phyloP scores from a whole-genome alignment of 2,797 vertebrate species.

The Basileuterus tristriatus region DNA sequence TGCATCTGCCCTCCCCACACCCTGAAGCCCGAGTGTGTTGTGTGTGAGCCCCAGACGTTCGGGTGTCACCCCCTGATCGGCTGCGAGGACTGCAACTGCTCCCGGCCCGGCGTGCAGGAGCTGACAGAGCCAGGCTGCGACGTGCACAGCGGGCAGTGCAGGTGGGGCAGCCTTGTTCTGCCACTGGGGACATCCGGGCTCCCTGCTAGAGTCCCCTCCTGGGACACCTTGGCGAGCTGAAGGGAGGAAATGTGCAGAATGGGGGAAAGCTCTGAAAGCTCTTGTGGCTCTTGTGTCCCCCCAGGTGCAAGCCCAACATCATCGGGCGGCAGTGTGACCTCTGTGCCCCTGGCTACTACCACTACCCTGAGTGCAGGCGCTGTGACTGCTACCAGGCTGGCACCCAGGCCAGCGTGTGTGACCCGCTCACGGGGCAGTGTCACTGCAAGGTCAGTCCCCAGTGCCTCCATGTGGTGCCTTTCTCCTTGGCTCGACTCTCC shows the following conservation, averaged over 20 bases:
- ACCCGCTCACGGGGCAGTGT: constrained; percentile 86
- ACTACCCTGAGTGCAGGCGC: constrained; percentile 85
- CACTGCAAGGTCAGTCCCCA: constrained; percentile 87
- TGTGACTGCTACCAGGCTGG: constrained; percentile 91
- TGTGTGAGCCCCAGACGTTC: constrained; percentile 90
- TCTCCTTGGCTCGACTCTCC: background rate
- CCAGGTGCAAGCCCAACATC: constrained; percentile 90
- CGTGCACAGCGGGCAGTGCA: constrained; percentile 89
- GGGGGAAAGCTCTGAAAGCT: background rate
- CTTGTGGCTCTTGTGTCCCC: background rate
- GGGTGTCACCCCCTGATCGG: constrained; percentile 94
- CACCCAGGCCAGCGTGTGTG: constrained; percentile 81
- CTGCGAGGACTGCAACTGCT: constrained; percentile 95
- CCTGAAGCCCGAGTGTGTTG: constrained; percentile 83
- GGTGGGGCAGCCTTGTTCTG: constrained; percentile 63
- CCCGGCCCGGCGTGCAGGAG: constrained; percentile 79
- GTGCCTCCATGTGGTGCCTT: accelerated
- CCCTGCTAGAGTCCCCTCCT: background rate
- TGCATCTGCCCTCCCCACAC: constrained; percentile 94
- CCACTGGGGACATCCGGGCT: accelerated
- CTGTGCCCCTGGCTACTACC: constrained; percentile 88
- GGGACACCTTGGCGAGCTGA: accelerated
- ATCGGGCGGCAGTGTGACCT: constrained; percentile 88
- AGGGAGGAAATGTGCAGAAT: accelerated
- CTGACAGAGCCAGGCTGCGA: constrained; percentile 82